Evolutionary conservation across 2,888 invertebrate genomes (phyloP), one percentile per base, ranked within the genome.

Genomic region (Tanypteryx hageni): DNA sequence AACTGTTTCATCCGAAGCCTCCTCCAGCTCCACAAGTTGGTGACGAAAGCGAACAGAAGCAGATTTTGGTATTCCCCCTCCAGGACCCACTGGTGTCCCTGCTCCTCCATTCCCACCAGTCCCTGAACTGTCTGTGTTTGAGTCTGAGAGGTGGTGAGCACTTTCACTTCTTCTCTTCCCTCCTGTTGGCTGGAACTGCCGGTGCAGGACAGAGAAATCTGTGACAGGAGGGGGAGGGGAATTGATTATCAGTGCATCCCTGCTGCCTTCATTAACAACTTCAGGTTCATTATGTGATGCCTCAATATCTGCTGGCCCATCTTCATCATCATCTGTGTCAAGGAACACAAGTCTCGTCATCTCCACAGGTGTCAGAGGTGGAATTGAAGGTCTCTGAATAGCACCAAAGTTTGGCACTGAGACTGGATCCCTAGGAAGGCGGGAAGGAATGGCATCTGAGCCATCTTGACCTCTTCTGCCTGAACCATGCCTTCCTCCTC

Each of bases 371-470:
- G 97, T 97, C 89, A 97, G 95, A 8, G 93, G 96, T 61, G 97
- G 96, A 76, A 97, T 95, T 7, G 96, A 92, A 44, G 93, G 92
- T 13, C 93, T 96, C 58, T 89, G 92, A 93, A 97, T 95, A 92
- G 96, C 96, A 8, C 96, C 96, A 94, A 97, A 97, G 94, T 97
- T 97, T 93, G 97, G 97, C 94, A 97, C 97, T 7, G 97, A 97
- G 89, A 97, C 96, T 0, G 97, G 97, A 94, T 97, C 97, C 92
- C 97, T 95, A 0, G 93, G 94, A 93, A 93, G 94, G 85, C 93
- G 92, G 86, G 81, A 76, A 81, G 95, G 95, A n/a, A 94, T 94
- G 93, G 93, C 94, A 93, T 95, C 95, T 93, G 95, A 95, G 92
- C 95, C 64, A 11, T 89, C 89, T 31, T 89, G 89, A 9, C 61